Percentiles rank a stretch among this genome's conserved stretches.
Conservation (phyloP, 2,888 invertebrate genomes). For the Mantis religiosa region DNA sequence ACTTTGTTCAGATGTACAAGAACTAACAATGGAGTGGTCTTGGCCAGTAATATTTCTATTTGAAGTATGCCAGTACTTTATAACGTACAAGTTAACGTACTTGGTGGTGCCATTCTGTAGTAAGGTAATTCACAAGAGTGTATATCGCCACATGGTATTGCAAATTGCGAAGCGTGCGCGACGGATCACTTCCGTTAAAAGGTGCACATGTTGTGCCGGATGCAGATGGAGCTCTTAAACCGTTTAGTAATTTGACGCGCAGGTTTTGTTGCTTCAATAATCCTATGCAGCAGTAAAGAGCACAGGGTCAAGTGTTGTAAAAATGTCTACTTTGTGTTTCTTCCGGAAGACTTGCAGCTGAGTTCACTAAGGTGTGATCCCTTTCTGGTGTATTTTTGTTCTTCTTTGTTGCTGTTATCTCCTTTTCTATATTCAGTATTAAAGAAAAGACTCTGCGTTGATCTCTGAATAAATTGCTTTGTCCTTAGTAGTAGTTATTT, state of each 20-base stretch:
- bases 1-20: too few relatives aligned
- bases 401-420: too few relatives aligned
- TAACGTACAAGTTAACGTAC: background rate
- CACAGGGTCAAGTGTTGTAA: background rate
- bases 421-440: too few relatives aligned
- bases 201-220: background rate
- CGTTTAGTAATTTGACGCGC: background rate
- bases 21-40: background rate
- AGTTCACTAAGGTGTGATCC: too few relatives aligned
- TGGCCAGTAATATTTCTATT: background rate
- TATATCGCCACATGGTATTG: background rate
- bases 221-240: background rate
- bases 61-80: too few relatives aligned
- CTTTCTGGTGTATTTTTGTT: too few relatives aligned
- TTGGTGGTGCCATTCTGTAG: background rate
- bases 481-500: too few relatives aligned
- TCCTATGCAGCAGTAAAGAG: background rate
- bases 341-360: too few relatives aligned
- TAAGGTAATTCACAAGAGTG: background rate
- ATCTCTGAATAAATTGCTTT: too few relatives aligned
- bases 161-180: background rate
- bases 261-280: background rate
- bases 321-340: too few relatives aligned
- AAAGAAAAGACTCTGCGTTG: too few relatives aligned
- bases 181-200: background rate